phyloP scores from a whole-genome alignment of 2,797 vertebrate species.

The Trachurus trachurus region DNA sequence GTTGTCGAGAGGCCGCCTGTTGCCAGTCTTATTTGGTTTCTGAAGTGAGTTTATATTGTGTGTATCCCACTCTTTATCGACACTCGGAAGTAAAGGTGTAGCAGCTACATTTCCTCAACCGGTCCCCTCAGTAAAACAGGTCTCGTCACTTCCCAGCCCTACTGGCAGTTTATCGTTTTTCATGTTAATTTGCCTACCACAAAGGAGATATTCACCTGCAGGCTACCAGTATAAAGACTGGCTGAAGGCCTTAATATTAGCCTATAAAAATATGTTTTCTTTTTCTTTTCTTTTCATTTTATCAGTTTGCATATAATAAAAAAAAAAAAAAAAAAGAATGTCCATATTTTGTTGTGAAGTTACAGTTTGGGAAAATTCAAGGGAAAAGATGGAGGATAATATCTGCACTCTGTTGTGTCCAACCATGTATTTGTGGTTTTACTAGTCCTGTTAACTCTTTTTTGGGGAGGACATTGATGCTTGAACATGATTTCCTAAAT shows the following conservation, averaged over 20 bases:
- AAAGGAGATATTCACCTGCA: not conserved
- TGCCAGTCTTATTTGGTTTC: not conserved
- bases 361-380: too few species aligned
- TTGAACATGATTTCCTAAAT: not conserved
- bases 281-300: not conserved
- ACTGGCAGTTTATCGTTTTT: slow-evolving; percentile 34
- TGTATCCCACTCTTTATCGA: not conserved
- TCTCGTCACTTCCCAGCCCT: slow-evolving; percentile 66
- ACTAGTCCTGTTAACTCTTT: too few species aligned
- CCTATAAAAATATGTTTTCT: too few species aligned
- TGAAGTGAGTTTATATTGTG: not conserved
- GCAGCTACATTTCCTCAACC: slow-evolving; percentile 25
- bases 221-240: not conserved
- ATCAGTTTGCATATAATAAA: not conserved
- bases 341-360: too few species aligned
- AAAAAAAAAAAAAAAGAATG: too few species aligned
- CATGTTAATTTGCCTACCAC: slow-evolving; percentile 49
- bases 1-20: not conserved
- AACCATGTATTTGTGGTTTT: too few species aligned
- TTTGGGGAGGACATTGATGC: not conserved
- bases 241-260: too few species aligned
- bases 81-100: slow-evolving; percentile 47
- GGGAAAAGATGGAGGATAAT: too few species aligned
- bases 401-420: too few species aligned
- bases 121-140: slow-evolving; percentile 65